Conservation (phyloP, 2,888 invertebrate genomes). For the Limnephilus auricula region DNA sequence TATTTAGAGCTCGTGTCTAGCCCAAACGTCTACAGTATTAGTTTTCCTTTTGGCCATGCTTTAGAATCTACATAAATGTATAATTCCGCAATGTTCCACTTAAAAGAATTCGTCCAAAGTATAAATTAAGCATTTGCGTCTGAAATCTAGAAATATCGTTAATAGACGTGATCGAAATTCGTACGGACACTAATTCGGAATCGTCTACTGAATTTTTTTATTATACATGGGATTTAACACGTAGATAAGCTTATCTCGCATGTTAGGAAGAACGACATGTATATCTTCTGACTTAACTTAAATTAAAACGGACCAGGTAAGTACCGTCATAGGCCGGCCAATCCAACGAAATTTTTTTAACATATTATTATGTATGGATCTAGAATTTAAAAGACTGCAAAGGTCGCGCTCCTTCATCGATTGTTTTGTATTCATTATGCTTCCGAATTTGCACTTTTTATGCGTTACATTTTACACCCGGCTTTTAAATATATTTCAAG, state of each 20-base stretch:
- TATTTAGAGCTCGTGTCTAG: neutral
- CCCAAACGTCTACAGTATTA: neutral
- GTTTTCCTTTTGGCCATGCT: neutral
- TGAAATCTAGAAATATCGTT: slow-evolving; percentile 2
- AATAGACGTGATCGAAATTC: neutral
- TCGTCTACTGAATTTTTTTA: neutral
- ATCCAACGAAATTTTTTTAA: neutral
- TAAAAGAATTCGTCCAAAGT: neutral
- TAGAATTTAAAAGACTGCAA: neutral
- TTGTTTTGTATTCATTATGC: neutral
- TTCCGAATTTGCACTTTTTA: neutral
- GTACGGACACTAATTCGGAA: neutral
- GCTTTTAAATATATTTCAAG: neutral
- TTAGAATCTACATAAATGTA: neutral
- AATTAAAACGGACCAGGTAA: neutral
- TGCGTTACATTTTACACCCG: neutral
- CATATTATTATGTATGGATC: neutral
- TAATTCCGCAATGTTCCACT: neutral
- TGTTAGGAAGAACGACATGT: neutral
- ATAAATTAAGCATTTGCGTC: neutral
- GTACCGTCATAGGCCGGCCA: neutral
- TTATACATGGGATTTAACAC: neutral
- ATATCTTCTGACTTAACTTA: neutral
- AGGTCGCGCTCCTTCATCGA: neutral
- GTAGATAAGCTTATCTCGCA: neutral